These are phyloP conservation scores for Ceramica pisi DNA, from an alignment of 2,888 invertebrate species.

Conservation along the genomic window DNA sequence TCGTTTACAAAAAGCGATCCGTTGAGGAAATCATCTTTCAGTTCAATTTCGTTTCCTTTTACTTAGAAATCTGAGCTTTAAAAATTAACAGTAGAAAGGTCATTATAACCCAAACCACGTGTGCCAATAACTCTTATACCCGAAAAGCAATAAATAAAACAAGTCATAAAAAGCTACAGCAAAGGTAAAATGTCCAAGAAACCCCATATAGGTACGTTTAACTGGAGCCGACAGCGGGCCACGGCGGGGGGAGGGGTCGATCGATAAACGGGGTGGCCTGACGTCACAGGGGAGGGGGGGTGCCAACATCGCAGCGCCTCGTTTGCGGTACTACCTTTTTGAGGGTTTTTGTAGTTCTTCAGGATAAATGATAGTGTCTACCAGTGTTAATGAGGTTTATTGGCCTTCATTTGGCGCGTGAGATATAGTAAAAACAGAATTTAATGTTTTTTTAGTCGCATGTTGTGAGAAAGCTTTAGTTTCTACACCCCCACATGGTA, in stretches of 20 bases:
- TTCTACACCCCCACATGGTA: background rate
- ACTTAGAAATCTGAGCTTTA: background rate
- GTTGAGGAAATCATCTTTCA: background rate
- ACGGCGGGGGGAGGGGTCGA: slow-evolving; percentile 72
- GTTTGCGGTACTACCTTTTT: slow-evolving; percentile 62
- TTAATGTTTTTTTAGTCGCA: background rate
- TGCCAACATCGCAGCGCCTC: slow-evolving; percentile 62
- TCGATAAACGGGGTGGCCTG: slow-evolving; percentile 82
- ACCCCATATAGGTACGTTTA: slow-evolving; percentile 75
- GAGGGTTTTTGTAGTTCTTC: slow-evolving; percentile 56
- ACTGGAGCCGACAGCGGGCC: slow-evolving; percentile 65
- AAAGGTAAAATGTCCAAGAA: slow-evolving; percentile 76
- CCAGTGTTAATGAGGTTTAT: slow-evolving; percentile 21
- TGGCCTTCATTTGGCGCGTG: slow-evolving; percentile 6
- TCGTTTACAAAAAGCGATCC: background rate
- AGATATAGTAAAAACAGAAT: background rate
- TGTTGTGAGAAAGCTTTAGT: background rate
- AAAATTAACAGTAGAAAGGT: background rate
- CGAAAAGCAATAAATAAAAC: slow-evolving; percentile 40
- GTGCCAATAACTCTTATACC: slow-evolving; percentile 6
- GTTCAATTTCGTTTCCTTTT: background rate
- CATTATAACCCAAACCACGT: slow-evolving; percentile 10
- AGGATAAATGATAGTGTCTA: slow-evolving; percentile 47
- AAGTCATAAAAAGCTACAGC: slow-evolving; percentile 46
- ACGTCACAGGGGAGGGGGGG: slow-evolving; percentile 82